Conservation (phyloP, 1,140 invertebrate species). For the Trachymyrmex septentrionalis region DNA sequence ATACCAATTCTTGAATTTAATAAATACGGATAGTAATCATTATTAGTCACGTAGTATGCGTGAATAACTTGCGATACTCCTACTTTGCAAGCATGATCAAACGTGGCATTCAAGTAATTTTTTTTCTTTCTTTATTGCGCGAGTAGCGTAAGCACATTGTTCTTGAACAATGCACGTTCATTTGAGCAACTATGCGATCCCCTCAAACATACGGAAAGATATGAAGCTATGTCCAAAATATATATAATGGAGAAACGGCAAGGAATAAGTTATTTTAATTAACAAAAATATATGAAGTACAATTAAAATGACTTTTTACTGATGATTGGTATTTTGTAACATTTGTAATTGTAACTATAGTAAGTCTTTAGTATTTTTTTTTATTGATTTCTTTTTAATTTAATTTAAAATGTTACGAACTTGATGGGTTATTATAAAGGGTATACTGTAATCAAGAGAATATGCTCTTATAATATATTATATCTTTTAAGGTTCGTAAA, state of each 20-base stretch:
- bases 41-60: not conserved
- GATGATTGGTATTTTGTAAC: not conserved
- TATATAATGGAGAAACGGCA: not conserved
- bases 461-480: not conserved
- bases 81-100: constrained; percentile 6
- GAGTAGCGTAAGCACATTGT: constrained; percentile 56
- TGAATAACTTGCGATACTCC: not conserved
- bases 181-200: constrained; percentile 26
- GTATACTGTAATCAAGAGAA: not conserved
- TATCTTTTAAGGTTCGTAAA: not conserved
- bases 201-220: constrained; percentile 21
- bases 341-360: not conserved
- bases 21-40: constrained; percentile 35
- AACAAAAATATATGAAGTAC: not conserved
- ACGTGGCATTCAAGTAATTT: constrained; percentile 63
- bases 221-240: not conserved
- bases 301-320: not conserved
- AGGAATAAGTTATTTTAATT: not conserved
- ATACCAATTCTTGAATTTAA: constrained; percentile 43
- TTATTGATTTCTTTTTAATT: not conserved
- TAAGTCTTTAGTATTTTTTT: not conserved
- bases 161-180: constrained; percentile 46
- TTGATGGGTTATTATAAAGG: not conserved
- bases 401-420: not conserved
- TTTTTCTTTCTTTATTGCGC: not conserved